These are phyloP conservation scores for Epinephelus malabaricus DNA, from an alignment of 2,797 vertebrate species.

Conservation along the genomic window DNA sequence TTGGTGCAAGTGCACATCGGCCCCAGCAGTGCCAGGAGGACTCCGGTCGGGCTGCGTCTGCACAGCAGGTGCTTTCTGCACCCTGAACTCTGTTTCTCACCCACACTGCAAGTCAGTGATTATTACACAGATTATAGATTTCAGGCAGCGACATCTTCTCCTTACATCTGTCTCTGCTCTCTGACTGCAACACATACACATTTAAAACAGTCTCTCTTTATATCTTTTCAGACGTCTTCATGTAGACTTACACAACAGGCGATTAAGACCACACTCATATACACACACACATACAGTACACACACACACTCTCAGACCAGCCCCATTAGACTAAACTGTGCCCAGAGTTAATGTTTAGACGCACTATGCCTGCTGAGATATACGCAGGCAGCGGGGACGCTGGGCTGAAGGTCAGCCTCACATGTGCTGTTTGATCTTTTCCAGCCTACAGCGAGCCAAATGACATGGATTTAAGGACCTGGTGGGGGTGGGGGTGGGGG, in stretches of 20 bases:
- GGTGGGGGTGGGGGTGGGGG: not conserved
- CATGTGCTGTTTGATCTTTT: constrained; percentile 79
- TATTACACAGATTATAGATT: constrained; percentile 40
- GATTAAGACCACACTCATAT: not conserved
- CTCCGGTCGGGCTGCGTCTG: constrained; percentile 55
- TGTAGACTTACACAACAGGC: constrained; percentile 39
- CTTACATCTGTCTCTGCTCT: constrained; percentile 6
- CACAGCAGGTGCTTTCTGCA: constrained; percentile 54
- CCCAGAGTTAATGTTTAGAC: constrained; percentile 86
- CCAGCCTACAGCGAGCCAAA: constrained; percentile 59
- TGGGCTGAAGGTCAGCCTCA: constrained; percentile 81
- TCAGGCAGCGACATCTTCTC: constrained; percentile 19
- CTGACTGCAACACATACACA: constrained; percentile 15
- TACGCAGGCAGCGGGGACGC: constrained; percentile 55
- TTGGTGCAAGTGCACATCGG: constrained; percentile 52
- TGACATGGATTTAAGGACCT: constrained; percentile 56
- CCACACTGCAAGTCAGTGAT: constrained; percentile 33
- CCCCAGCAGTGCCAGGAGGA: constrained; percentile 38
- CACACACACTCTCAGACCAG: constrained; percentile 31
- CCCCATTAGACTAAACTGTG: constrained; percentile 80
- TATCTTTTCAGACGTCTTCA: constrained; percentile 11
- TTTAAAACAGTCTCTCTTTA: not conserved
- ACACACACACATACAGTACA: constrained; percentile 2
- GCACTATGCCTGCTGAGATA: constrained; percentile 73
- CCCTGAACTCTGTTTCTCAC: constrained; percentile 58